Evolutionary conservation across 2,888 invertebrate genomes (phyloP).

Genomic region (Epirrhoe alternata): DNA sequence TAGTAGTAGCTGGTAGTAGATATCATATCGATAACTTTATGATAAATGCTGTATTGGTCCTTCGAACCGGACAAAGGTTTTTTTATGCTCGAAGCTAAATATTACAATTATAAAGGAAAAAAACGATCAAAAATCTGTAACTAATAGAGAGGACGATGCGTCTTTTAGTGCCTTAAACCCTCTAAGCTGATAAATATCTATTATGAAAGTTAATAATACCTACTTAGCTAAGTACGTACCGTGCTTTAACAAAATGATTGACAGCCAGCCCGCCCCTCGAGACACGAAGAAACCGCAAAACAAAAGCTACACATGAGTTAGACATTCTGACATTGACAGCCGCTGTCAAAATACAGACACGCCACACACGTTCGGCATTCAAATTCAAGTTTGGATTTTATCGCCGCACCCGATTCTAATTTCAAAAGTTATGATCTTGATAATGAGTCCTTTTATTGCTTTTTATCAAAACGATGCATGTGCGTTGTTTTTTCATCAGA

Average conservation of each 20-base stretch:
- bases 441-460: conserved; percentile 11
- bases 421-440: conserved; percentile 38
- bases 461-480: background rate
- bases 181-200: background rate
- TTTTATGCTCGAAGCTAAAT: background rate
- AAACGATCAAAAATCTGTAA: background rate
- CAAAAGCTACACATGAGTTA: conserved; percentile 39
- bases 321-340: conserved; percentile 47
- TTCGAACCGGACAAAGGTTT: conserved; percentile 1
- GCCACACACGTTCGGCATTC: conserved; percentile 45
- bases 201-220: background rate
- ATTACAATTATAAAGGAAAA: background rate
- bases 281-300: conserved; percentile 37
- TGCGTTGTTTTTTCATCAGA: background rate
- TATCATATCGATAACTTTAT: background rate
- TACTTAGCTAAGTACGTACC: conserved; percentile 8
- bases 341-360: conserved; percentile 45
- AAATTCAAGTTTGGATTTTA: conserved; percentile 43
- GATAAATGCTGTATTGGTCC: conserved; percentile 3
- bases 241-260: conserved; percentile 31
- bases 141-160: background rate
- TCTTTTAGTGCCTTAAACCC: background rate
- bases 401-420: conserved; percentile 26
- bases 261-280: conserved; percentile 29
- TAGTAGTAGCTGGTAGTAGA: conserved; percentile 13